Evolutionary conservation across 2,888 invertebrate genomes (phyloP), one percentile per base, ranked within the genome.

Genomic region (Lissonota sp.): DNA sequence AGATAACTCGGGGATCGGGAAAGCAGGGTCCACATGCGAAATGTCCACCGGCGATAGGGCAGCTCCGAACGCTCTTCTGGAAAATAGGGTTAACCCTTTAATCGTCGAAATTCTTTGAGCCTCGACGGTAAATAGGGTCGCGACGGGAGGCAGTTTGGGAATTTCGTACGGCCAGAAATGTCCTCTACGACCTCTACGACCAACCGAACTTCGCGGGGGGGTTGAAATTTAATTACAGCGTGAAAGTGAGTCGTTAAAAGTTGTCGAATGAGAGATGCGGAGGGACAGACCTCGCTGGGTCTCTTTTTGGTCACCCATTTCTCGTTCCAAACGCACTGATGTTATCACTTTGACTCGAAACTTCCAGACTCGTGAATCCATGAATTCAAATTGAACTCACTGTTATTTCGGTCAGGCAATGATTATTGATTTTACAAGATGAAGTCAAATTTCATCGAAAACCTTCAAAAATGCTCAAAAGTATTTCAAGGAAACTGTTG

Each of bases 161-260:
- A 83, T 80, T 77, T 79, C 60, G 67, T 51, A 58, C 44, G 51
- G 58, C 60, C 67, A 40, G 76, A 80, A 67, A 53, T 26, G 26
- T 53, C 40, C 74, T 60, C 37, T 26, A 49, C 53, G 44, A 71
- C 40, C 74, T 60, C 37, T 26, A 49, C 53, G 44, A 71, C 46
- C 60, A 69, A 55, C 67, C 26, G 26, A 26, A 42, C 60, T 64
- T 53, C 63, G n/a, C 49, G 53, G 73, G 53, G 58, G 57, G 67
- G 86, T 81, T 82, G 84, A 88, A 88, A 88, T 89, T 89, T 89
- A 88, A 88, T 89, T 89, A 88, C 87, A 80, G 69, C 71, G 79
- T 67, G 80, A 70, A 79, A 81, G 77, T 79, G 70, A 82, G 82
- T 83, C 82, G 82, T 83, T 83, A 79, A 83, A 83, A 83, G 78